Percentiles rank a stretch among this genome's conserved stretches.
These are phyloP conservation scores for Ichneumoninae sp. DNA, from an alignment of 2,888 invertebrate species.

Conservation along the genomic window DNA sequence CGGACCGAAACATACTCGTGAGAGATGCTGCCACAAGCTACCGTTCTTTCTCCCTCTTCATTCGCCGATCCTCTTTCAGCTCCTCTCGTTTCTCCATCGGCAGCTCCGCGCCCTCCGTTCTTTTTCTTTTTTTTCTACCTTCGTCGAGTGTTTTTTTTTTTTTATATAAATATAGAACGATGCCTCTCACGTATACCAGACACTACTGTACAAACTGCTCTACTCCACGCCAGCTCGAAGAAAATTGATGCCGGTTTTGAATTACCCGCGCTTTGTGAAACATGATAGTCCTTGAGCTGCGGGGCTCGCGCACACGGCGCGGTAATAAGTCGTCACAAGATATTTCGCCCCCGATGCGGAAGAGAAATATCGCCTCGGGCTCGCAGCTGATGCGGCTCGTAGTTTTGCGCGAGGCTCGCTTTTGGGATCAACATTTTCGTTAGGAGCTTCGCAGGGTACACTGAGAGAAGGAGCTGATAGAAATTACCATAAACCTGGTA, in stretches of 20 bases:
- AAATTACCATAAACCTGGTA: no score
- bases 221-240: conserved; percentile 50
- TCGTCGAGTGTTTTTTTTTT: conserved; percentile 14
- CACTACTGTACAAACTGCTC: conserved; percentile 29
- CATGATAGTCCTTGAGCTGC: conserved; percentile 53
- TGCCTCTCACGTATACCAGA: conserved; percentile 36
- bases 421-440: neutral
- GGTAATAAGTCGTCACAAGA: conserved; percentile 64
- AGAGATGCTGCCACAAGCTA: conserved; percentile 32
- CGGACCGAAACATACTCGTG: conserved; percentile 7
- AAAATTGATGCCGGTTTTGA: conserved; percentile 69
- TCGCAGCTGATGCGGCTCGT: neutral
- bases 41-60: conserved; percentile 17
- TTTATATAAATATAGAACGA: neutral
- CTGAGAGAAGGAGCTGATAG: neutral
- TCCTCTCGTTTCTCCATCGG: conserved; percentile 35
- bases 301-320: conserved; percentile 46
- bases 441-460: neutral
- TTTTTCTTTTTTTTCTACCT: conserved; percentile 27
- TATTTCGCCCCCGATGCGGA: conserved; percentile 40
- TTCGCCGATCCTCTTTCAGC: conserved; percentile 38
- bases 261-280: conserved; percentile 65
- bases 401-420: neutral
- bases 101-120: neutral
- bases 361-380: conserved; percentile 3